Evolutionary conservation across 37 sponge, comb jelly and placozoan genomes (phyloP).

Genomic region (Dysidea cf. avara): DNA sequence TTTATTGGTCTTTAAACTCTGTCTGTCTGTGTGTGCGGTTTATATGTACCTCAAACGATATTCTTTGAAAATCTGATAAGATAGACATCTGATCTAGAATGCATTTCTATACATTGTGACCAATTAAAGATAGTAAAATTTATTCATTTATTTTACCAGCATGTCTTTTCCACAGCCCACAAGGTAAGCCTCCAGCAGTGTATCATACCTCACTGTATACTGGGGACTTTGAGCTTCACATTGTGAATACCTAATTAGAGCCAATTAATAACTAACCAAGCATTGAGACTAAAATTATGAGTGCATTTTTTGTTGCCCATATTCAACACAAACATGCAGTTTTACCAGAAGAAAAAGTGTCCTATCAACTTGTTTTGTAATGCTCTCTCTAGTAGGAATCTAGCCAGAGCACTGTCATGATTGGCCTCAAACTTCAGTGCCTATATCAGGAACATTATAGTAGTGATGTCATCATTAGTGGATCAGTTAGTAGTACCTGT

Average conservation of each 20-base stretch:
- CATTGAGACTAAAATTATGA: no score
- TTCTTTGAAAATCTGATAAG: no score
- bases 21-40: background rate
- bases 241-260: conserved; percentile 37
- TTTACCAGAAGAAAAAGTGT: conserved; percentile 86
- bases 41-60: no score
- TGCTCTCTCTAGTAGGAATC: conserved; percentile 73
- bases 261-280: background rate
- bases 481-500: conserved; percentile 40
- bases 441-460: conserved; percentile 21
- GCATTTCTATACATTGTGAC: background rate
- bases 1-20: no score
- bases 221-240: conserved; percentile 62
- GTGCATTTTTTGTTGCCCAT: no score
- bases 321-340: no score
- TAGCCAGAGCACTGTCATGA: conserved; percentile 74
- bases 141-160: conserved; percentile 41
- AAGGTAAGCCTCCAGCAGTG: conserved; percentile 79
- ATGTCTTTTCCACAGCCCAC: conserved; percentile 71
- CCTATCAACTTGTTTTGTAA: conserved; percentile 76
- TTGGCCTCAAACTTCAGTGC: conserved; percentile 85
- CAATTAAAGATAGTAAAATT: no score
- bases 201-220: conserved; percentile 40
- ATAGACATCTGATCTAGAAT: no score
- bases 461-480: conserved; percentile 4